Evolutionary conservation across 2,113 vertebrate species (phyloP).

Genomic region (Hypanus sabinus): DNA sequence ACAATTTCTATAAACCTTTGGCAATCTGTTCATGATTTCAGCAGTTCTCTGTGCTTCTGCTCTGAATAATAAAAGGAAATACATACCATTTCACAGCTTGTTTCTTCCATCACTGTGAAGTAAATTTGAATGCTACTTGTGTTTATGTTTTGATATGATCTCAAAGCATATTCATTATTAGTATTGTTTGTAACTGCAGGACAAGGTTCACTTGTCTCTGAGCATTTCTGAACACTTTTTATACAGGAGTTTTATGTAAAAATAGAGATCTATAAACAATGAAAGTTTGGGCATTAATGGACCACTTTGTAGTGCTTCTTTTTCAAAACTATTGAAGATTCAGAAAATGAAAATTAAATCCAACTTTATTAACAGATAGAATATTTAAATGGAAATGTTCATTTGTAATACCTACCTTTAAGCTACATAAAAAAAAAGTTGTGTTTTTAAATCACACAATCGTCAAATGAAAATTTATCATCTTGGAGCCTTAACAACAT

Average conservation of each 20-base stretch:
- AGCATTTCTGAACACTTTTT: background rate
- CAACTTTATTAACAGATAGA: background rate
- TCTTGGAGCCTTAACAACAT: too few species aligned
- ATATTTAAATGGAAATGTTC: background rate
- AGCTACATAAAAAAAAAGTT: background rate
- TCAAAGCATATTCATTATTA: background rate
- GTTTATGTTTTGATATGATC: background rate
- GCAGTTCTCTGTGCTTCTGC: background rate
- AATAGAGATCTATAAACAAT: background rate
- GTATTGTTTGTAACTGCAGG: background rate
- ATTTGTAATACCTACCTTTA: background rate
- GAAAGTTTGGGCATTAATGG: background rate
- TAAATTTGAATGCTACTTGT: background rate
- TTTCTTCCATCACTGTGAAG: too few species aligned
- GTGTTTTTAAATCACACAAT: background rate
- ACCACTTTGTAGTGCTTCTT: background rate
- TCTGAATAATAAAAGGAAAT: background rate
- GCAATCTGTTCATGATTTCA: background rate
- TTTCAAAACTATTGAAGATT: background rate
- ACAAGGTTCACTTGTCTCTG: background rate
- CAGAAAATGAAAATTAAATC: background rate
- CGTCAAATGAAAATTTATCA: too few species aligned
- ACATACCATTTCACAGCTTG: background rate
- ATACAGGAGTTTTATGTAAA: background rate
- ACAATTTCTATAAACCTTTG: background rate